Conservation (phyloP, 2,797 vertebrate species). For the Distichodus sexfasciatus region DNA sequence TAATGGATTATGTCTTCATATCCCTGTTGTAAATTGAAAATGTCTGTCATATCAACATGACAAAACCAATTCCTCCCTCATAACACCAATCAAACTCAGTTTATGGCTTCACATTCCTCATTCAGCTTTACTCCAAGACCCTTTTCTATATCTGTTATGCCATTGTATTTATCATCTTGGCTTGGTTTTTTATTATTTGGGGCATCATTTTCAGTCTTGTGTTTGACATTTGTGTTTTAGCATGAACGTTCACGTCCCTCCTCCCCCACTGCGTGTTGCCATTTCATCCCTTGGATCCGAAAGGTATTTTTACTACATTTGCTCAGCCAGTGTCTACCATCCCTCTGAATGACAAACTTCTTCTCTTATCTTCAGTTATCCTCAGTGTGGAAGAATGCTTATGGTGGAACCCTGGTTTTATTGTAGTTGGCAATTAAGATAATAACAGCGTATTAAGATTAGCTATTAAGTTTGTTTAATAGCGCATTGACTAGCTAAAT, state of each 20-base stretch:
- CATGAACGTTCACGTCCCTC: constrained; percentile 91
- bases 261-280: constrained; percentile 93
- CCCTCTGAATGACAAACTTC: neutral
- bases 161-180: constrained; percentile 28
- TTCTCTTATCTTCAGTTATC: neutral
- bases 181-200: constrained; percentile 41
- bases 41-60: neutral
- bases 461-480: too few relatives aligned
- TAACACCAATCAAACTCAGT: too few relatives aligned
- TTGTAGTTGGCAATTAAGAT: too few relatives aligned
- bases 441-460: too few relatives aligned
- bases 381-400: too few relatives aligned
- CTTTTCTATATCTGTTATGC: too few relatives aligned
- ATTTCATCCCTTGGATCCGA: constrained; percentile 97
- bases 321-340: neutral
- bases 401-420: too few relatives aligned
- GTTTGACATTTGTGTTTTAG: constrained; percentile 81
- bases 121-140: neutral
- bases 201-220: constrained; percentile 67
- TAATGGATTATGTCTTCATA: neutral
- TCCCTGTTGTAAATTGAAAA: neutral
- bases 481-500: too few relatives aligned
- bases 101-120: neutral
- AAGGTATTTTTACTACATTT: constrained; percentile 84
- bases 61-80: too few relatives aligned